Evolutionary conservation across 2,888 invertebrate genomes (phyloP), one percentile per base, ranked within the genome.

Genomic region (Lasiommata megera): DNA sequence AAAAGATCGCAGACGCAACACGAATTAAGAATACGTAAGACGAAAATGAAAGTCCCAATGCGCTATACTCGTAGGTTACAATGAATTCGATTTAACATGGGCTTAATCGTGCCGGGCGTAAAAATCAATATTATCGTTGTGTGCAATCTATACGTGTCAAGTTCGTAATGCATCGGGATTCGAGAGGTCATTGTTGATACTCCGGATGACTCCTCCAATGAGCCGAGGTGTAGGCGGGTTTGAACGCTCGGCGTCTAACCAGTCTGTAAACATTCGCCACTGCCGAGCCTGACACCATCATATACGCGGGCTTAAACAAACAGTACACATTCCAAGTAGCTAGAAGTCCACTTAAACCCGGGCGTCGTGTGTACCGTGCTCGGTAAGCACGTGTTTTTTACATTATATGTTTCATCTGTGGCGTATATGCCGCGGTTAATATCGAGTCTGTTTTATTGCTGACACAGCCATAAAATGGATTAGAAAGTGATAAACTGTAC

Each of bases 181-280:
- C 11, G 11, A 82, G 77, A 81, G 77, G 80, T 80, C 79, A 75
- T 77, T 68, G 77, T 79, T 80, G 76, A 77, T 76, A 76, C 77
- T 77, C 74, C 66, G 69, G 68, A 40, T 73, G 76, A 73, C 76
- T 76, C 74, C 75, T 73, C 77, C 79, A 79, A 78, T 76, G 72
- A 69, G 62, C 44, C 11, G 53, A 65, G 62, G 66, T 64, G 87
- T 85, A 77, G 86, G 86, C 83, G 75, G 70, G 67, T 61, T 67
- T 70, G 5, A 76, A 72, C 72, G 72, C 72, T 71, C 69, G 72
- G 73, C 75, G 71, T 76, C 84, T 88, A 88, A 88, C 88, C 75
- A 84, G 84, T 86, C 80, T 82, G 85, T 84, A 84, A 88, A 88
- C 88, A 87, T 61, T 67, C 72, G 72, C 84, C 80, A 82, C 81